A percentile compares a stretch with the other conserved stretches of the same genome.
phyloP scores from a whole-genome alignment of 2,888 invertebrate genomes.

The Miltochrista miniata region DNA sequence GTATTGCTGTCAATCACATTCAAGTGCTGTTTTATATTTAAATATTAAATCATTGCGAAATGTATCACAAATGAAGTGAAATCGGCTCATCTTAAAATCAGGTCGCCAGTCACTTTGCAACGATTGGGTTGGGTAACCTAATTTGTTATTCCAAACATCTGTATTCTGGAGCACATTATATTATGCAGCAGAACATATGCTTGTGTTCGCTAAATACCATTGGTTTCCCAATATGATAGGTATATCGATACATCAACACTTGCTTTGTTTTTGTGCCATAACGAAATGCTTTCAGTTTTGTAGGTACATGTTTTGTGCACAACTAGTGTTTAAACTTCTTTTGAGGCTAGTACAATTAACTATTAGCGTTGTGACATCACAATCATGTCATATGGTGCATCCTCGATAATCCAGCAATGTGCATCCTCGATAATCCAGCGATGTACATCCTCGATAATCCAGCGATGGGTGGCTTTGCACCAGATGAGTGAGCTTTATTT shows the following conservation, averaged over 20 bases:
- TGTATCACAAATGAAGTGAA: constrained; percentile 44
- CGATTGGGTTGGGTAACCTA: constrained; percentile 53
- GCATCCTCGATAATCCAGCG: too few relatives aligned
- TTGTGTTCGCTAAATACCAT: neutral
- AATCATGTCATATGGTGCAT: too few relatives aligned
- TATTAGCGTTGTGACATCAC: too few relatives aligned
- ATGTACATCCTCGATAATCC: too few relatives aligned
- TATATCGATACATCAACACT: too few relatives aligned
- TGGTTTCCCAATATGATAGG: neutral
- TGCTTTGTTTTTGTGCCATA: too few relatives aligned
- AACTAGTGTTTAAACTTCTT: too few relatives aligned
- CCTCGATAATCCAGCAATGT: too few relatives aligned
- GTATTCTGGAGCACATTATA: constrained; percentile 40
- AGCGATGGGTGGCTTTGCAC: too few relatives aligned
- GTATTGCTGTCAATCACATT: constrained; percentile 22
- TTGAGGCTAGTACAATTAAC: too few relatives aligned
- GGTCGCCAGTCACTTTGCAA: constrained; percentile 59
- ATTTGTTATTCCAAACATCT: constrained; percentile 60
- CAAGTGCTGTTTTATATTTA: constrained; percentile 18
- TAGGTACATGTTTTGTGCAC: too few relatives aligned
- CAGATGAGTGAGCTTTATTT: too few relatives aligned
- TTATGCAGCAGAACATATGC: neutral
- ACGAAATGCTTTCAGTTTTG: constrained; percentile 7
- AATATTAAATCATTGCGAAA: constrained; percentile 50
- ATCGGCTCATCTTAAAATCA: constrained; percentile 57